Conservation (phyloP, 1,140 invertebrate species). For the Drosophila sturtevanti region DNA sequence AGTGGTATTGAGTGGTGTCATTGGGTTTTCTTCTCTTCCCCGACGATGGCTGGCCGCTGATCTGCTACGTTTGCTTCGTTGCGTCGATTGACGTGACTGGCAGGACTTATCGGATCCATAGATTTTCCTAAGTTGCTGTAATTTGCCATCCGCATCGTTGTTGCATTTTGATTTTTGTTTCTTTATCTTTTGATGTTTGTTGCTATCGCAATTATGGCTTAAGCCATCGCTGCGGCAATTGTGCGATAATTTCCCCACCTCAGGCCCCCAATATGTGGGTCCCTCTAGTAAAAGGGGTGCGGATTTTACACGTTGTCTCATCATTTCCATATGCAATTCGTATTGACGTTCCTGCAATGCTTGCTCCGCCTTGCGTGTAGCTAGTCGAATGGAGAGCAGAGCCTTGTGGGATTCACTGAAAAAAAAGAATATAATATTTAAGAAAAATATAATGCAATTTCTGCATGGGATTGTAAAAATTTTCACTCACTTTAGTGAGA, state of each 20-base stretch:
- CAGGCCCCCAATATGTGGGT: slow-evolving; percentile 73
- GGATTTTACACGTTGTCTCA: slow-evolving; percentile 77
- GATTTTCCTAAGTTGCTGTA: slow-evolving; percentile 71
- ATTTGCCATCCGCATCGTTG: slow-evolving; percentile 46
- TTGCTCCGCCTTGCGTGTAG: slow-evolving; percentile 81
- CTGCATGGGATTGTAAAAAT: too few species aligned
- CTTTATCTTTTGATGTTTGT: slow-evolving; percentile 49
- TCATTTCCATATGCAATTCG: slow-evolving; percentile 79
- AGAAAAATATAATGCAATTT: background rate
- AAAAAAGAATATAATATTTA: background rate
- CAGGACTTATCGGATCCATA: slow-evolving; percentile 63
- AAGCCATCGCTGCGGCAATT: slow-evolving; percentile 64
- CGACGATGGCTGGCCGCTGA: slow-evolving; percentile 21
- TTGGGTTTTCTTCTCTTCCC: slow-evolving; percentile 30
- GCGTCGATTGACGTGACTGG: slow-evolving; percentile 56
- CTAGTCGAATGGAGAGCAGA: slow-evolving; percentile 68
- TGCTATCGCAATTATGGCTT: slow-evolving; percentile 62
- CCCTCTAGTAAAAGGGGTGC: slow-evolving; percentile 78
- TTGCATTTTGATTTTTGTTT: slow-evolving; percentile 60
- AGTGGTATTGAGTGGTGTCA: background rate
- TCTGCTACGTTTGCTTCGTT: slow-evolving; percentile 46
- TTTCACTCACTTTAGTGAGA: slow-evolving; percentile 69
- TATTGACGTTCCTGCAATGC: slow-evolving; percentile 75
- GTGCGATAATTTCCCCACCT: slow-evolving; percentile 75
- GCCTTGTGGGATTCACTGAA: slow-evolving; percentile 76